Evolutionary conservation across 2,113 vertebrate genomes (phyloP).

Genomic region (Nerophis ophidion): DNA sequence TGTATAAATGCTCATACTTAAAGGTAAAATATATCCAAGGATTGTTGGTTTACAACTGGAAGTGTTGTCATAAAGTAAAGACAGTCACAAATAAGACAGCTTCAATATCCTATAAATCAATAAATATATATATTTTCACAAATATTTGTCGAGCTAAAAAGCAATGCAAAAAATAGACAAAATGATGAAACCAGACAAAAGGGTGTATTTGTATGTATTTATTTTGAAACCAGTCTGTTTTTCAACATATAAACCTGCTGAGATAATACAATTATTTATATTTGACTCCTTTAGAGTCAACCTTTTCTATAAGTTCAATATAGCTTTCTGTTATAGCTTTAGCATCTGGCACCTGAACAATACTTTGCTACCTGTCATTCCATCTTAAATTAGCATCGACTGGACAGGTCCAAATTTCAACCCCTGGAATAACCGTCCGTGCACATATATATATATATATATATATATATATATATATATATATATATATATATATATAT

Average conservation of each 20-base stretch:
- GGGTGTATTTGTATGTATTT: conserved; percentile 44
- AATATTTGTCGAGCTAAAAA: too few species aligned
- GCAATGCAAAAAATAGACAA: neutral
- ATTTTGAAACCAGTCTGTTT: conserved; percentile 58
- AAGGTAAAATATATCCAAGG: too few species aligned
- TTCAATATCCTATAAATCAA: too few species aligned
- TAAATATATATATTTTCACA: too few species aligned
- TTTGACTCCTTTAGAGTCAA: conserved; percentile 39
- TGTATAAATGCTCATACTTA: too few species aligned
- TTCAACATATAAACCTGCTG: conserved; percentile 53
- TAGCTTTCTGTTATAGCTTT: conserved; percentile 3
- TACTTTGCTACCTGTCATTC: conserved; percentile 51
- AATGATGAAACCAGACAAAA: conserved; percentile 5
- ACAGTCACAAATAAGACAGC: too few species aligned
- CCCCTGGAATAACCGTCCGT: conserved; percentile 58
- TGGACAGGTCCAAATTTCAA: conserved; percentile 27
- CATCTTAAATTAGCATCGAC: conserved; percentile 44
- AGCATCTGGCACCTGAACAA: conserved; percentile 27
- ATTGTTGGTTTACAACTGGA: too few species aligned
- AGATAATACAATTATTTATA: conserved; percentile 54
- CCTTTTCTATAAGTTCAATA: neutral
- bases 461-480: conserved; percentile 47
- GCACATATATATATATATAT: conserved; percentile 63
- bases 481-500: conserved; percentile 64
- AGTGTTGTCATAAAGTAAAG: too few species aligned